Conservation (phyloP, 2,888 invertebrate genomes). For the Drosophila incognita region DNA sequence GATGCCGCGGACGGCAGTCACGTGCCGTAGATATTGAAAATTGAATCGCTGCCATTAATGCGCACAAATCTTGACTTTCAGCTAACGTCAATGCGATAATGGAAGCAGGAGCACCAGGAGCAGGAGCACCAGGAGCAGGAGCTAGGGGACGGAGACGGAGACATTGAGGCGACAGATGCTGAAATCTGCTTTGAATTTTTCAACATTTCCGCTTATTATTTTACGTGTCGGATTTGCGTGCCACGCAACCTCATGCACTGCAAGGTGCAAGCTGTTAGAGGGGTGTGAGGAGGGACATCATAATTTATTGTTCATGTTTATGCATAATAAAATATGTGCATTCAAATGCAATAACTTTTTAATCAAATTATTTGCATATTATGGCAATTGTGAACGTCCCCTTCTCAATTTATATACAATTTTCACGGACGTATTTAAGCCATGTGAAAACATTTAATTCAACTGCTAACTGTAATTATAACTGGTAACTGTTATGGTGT, state of each 20-base stretch:
- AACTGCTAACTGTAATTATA: slow-evolving; percentile 10
- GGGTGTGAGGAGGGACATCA: background rate
- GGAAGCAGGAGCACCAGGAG: slow-evolving; percentile 34
- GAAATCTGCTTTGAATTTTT: slow-evolving; percentile 79
- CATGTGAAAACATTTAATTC: slow-evolving; percentile 16
- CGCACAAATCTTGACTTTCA: slow-evolving; percentile 77
- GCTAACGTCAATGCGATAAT: slow-evolving; percentile 78
- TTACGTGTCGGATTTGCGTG: slow-evolving; percentile 78
- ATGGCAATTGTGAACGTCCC: slow-evolving; percentile 36
- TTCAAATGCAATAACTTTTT: slow-evolving; percentile 68
- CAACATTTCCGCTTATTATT: slow-evolving; percentile 81
- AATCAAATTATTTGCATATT: slow-evolving; percentile 69
- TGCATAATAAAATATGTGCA: slow-evolving; percentile 75
- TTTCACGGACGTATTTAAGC: slow-evolving; percentile 42
- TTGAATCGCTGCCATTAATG: slow-evolving; percentile 78
- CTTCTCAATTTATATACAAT: slow-evolving; percentile 43
- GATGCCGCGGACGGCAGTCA: slow-evolving; percentile 59
- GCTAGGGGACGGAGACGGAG: background rate
- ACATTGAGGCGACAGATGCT: slow-evolving; percentile 40
- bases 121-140: background rate
- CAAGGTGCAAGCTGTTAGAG: slow-evolving; percentile 1
- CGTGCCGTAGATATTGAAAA: slow-evolving; percentile 79
- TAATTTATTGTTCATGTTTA: slow-evolving; percentile 53
- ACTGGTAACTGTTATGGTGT: slow-evolving; percentile 10
- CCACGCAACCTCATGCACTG: slow-evolving; percentile 61